A percentile compares a stretch with the other conserved stretches of the same genome.
Conservation (phyloP, 2,888 invertebrate genomes). For the Seira musarum region DNA sequence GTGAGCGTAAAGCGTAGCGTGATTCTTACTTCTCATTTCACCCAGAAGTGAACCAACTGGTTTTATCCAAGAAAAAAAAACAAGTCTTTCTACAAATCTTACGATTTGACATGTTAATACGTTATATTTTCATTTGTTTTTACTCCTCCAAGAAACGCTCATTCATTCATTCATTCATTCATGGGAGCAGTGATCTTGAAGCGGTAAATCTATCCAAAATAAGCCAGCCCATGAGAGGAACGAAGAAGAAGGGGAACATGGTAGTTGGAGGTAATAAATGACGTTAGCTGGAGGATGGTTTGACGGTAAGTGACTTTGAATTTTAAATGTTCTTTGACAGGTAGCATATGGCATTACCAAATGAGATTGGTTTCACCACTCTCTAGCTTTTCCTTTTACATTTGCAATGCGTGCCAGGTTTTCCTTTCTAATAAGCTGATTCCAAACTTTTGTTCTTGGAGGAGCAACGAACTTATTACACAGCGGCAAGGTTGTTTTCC, state of each 20-base stretch:
- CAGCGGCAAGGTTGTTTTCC: no score
- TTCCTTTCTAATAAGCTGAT: no score
- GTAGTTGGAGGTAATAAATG: not conserved
- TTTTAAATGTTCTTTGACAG: constrained; percentile 4
- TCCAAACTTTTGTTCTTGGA: no score
- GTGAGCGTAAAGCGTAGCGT: constrained; percentile 4
- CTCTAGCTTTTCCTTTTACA: no score
- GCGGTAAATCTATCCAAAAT: not conserved
- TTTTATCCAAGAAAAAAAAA: not conserved
- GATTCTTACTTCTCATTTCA: not conserved
- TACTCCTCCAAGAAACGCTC: not conserved
- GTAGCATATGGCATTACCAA: not conserved
- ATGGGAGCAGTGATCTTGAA: not conserved
- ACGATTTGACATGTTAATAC: constrained; percentile 2
- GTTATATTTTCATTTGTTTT: constrained; percentile 10
- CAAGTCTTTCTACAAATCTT: not conserved
- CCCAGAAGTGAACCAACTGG: not conserved
- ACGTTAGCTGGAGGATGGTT: not conserved
- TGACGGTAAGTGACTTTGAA: constrained; percentile 7
- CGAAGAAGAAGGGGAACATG: not conserved
- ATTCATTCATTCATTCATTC: not conserved
- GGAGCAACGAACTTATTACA: no score
- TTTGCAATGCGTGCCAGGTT: no score
- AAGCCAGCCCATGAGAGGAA: no score
- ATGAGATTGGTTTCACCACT: not conserved